Evolutionary conservation across 2,888 invertebrate species (phyloP).

Genomic region (Pediacus dermestoides): DNA sequence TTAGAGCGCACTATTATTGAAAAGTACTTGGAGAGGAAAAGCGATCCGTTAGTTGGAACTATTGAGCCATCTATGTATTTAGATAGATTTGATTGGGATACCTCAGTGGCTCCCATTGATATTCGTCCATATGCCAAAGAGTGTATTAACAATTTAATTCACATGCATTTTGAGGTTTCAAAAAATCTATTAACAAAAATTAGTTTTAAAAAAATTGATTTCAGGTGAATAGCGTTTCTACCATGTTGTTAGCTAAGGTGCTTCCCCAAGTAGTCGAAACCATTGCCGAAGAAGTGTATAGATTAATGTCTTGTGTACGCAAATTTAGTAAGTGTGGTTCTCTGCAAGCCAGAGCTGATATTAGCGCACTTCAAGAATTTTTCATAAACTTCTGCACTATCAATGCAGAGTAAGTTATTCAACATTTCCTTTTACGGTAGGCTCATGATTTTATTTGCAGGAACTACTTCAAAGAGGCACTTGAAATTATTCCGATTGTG

Average conservation of each 20-base stretch:
- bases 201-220: conserved; percentile 4
- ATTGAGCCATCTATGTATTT: conserved; percentile 96
- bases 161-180: conserved; percentile 72
- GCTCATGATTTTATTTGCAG: conserved; percentile 50
- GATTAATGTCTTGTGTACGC: conserved; percentile 77
- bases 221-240: conserved; percentile 66
- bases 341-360: conserved; percentile 77
- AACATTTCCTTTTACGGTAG: background rate
- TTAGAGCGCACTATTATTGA: conserved; percentile 68
- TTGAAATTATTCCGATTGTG: conserved; percentile 70
- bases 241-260: conserved; percentile 70
- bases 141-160: conserved; percentile 76
- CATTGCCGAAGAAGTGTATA: conserved; percentile 86
- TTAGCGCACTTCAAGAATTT: conserved; percentile 64
- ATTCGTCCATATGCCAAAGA: conserved; percentile 86
- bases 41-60: conserved; percentile 91
- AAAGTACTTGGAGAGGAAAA: conserved; percentile 83
- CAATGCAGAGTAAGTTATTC: conserved; percentile 4
- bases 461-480: conserved; percentile 76
- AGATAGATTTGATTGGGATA: conserved; percentile 82
- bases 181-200: too few species aligned
- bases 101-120: conserved; percentile 70
- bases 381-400: conserved; percentile 54
- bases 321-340: conserved; percentile 67
- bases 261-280: conserved; percentile 81